Evolutionary conservation across 2,888 invertebrate genomes (phyloP).

Genomic region (Drosophila imparisetae): DNA sequence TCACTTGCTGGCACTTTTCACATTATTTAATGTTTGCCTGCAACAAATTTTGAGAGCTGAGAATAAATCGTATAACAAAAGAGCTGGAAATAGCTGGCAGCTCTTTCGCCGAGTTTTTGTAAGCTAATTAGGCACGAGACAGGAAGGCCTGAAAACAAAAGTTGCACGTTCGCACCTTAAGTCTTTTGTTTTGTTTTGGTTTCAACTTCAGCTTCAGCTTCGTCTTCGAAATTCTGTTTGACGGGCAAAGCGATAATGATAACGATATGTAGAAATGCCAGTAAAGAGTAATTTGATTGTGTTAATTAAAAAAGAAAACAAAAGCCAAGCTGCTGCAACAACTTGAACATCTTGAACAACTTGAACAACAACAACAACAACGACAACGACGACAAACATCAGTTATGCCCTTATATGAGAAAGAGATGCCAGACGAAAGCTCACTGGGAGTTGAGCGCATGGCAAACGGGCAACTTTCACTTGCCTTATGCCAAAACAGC

Average conservation of each 20-base stretch:
- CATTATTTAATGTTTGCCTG: constrained; percentile 72
- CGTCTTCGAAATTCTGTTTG: background rate
- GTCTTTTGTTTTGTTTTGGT: constrained; percentile 55
- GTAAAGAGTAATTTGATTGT: constrained; percentile 70
- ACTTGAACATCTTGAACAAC: constrained; percentile 14
- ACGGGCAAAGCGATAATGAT: constrained; percentile 46
- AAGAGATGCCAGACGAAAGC: constrained; percentile 64
- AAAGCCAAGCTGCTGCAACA: constrained; percentile 48
- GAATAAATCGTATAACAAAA: constrained; percentile 46
- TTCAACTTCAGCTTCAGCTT: background rate
- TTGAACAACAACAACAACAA: constrained; percentile 16
- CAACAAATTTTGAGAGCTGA: constrained; percentile 42
- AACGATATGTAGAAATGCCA: constrained; percentile 59
- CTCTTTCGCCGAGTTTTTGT: constrained; percentile 11
- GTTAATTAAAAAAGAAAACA: constrained; percentile 79
- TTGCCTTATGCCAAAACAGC: constrained; percentile 74
- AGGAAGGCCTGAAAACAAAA: constrained; percentile 69
- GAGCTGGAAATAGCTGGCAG: constrained; percentile 14
- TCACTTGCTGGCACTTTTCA: constrained; percentile 74
- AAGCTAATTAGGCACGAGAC: constrained; percentile 66
- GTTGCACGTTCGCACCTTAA: constrained; percentile 59
- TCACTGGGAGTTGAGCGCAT: constrained; percentile 52
- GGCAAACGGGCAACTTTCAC: constrained; percentile 78
- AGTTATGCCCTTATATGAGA: constrained; percentile 74
- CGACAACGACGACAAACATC: constrained; percentile 13